These are phyloP conservation scores for Emydoidea blandingii DNA, from an alignment of 2,797 vertebrate genomes.

Conservation along the genomic window DNA sequence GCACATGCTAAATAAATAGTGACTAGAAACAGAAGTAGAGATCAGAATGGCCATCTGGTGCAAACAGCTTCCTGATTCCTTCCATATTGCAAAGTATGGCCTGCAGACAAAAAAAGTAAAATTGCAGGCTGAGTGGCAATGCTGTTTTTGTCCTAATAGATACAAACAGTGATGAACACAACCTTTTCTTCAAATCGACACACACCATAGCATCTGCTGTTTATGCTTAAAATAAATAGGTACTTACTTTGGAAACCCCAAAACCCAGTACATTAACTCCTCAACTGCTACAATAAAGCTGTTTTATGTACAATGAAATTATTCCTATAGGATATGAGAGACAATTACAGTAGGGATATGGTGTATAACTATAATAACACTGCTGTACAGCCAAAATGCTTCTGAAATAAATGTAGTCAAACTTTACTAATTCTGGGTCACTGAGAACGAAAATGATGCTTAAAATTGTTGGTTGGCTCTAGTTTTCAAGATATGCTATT, in stretches of 20 bases:
- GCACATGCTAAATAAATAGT: not conserved
- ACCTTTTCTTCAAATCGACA: not conserved
- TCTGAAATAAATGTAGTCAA: too few relatives aligned
- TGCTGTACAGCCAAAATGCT: too few relatives aligned
- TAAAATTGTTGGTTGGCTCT: too few relatives aligned
- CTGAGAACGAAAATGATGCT: too few relatives aligned
- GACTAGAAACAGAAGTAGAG: not conserved
- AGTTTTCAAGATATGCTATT: too few relatives aligned
- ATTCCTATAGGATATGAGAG: conserved; percentile 24
- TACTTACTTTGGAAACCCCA: conserved; percentile 16
- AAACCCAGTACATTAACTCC: conserved; percentile 42
- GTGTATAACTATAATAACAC: not conserved
- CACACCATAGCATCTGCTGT: not conserved
- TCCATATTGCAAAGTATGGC: not conserved
- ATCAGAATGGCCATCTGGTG: not conserved
- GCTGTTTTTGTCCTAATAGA: not conserved
- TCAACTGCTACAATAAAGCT: conserved; percentile 18
- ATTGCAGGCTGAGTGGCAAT: not conserved
- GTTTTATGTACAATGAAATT: conserved; percentile 34
- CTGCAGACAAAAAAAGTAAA: conserved; percentile 7
- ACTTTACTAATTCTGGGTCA: too few relatives aligned
- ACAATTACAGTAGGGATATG: not conserved
- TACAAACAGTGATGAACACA: not conserved
- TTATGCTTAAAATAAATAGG: conserved; percentile 46
- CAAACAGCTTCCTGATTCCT: not conserved